Percentiles rank a stretch among this genome's conserved stretches.
Conservation (phyloP, 2,797 vertebrate genomes). For the Mormyrops boulengeri region DNA sequence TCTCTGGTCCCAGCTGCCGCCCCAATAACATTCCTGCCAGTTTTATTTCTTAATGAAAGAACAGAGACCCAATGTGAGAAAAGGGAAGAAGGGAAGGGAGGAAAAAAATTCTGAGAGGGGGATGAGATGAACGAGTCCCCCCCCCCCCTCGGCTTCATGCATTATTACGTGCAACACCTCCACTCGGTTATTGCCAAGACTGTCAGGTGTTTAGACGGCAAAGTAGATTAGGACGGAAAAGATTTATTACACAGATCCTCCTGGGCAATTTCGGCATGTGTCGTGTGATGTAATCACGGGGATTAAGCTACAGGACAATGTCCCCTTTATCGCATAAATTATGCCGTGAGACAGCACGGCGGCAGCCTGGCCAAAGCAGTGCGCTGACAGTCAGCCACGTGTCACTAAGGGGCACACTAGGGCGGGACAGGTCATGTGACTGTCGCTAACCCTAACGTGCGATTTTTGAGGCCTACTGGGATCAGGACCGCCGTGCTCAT, state of each 20-base stretch:
- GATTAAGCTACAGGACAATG: slow-evolving; percentile 51
- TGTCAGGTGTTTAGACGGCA: slow-evolving; percentile 46
- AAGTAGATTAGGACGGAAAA: slow-evolving; percentile 36
- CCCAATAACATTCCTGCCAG: slow-evolving; percentile 43
- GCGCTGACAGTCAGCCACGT: background rate
- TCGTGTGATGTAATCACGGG: slow-evolving; percentile 59
- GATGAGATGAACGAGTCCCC: slow-evolving; percentile 5
- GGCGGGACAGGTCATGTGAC: background rate
- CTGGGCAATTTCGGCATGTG: slow-evolving; percentile 55
- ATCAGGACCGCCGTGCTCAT: background rate
- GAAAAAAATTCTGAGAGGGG: slow-evolving; percentile 9
- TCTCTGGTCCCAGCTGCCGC: slow-evolving; percentile 36
- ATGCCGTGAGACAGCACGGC: slow-evolving; percentile 37
- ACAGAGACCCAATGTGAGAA: slow-evolving; percentile 21
- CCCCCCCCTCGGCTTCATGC: slow-evolving; percentile 20
- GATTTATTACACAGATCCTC: slow-evolving; percentile 38
- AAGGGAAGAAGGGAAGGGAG: slow-evolving; percentile 1
- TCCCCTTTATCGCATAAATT: slow-evolving; percentile 50
- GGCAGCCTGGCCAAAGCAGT: slow-evolving; percentile 19
- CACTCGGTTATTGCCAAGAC: slow-evolving; percentile 27
- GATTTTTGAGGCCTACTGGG: background rate
- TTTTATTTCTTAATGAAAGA: slow-evolving; percentile 54
- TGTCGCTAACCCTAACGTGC: background rate
- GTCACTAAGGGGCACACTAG: background rate
- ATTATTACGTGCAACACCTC: slow-evolving; percentile 34